Base-by-base conservation (phyloP, 2,888 invertebrate species). In the Entomobrya multifasciata region DNA sequence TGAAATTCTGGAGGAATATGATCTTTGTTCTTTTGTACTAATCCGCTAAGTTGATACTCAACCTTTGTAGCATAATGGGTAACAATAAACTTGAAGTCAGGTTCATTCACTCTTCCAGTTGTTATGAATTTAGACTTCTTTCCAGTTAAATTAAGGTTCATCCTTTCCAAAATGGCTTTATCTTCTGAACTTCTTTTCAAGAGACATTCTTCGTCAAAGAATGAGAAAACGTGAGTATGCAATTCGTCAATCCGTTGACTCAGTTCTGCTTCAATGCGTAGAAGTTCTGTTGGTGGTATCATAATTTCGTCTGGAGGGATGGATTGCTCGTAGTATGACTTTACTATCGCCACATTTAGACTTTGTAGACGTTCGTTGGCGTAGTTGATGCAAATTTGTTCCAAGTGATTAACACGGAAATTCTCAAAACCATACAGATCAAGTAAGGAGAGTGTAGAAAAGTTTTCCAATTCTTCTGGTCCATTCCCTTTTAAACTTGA, bases 1-100 rank as follows among this genome's bases (percentile, higher is more conserved):
- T 80, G 70, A 70, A 90, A 88, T 72, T 90, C 90, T 30, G 88
- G 88, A n/a, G 90, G 90, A 82, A 90, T 88, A 76, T 89, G 88
- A 72, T 90, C 90, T 30, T 89, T 80, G 44, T 90, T 90, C 74
- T 90, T 90, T 2, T 81, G 83, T 10, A 88, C 76, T 81, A 90
- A 81, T 47, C 89, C 89, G 8, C 41, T 74, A 10, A 90, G 27
- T n/a, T 86, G 13, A 62, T 90, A 90, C 11, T 83, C 62, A 0
- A 90, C 90, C 15, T 83, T 84, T 15, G 88, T 74, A 0, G 90
- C 90, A 57, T 90, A 90, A 78, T 90, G 90, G 11, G 77, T 67
- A 0, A 90, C 78, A 1, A 86, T 74, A 84, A 90, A 90, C 13
- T 78, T 77, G 57, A 62, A 87, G 5, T 60, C 52, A 22, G 62